Evolutionary conservation across 2,888 invertebrate genomes (phyloP).

Genomic region (Parnassius smintheus): DNA sequence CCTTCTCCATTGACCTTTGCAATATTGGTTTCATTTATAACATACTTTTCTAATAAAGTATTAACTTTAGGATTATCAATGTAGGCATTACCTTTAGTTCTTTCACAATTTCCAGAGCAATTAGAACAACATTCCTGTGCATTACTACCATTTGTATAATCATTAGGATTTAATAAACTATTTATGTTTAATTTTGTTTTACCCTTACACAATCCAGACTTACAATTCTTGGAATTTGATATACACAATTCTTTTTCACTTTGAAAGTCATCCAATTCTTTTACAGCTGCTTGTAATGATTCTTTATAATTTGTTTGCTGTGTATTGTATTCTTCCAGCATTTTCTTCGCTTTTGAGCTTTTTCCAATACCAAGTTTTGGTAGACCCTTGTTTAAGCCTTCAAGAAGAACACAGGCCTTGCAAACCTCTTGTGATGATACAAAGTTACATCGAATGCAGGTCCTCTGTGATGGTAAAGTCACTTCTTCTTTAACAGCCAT

Average conservation of each 20-base stretch:
- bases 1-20: not conserved
- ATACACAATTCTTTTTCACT: conserved; percentile 33
- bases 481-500: conserved; percentile 90
- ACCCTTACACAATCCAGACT: conserved; percentile 39
- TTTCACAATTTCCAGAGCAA: conserved; percentile 45
- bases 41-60: conserved; percentile 51
- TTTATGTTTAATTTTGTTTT: conserved; percentile 27
- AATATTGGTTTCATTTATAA: conserved; percentile 40
- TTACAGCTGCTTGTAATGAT: conserved; percentile 39
- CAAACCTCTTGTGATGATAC: conserved; percentile 96
- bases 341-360: conserved; percentile 88
- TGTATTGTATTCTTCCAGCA: conserved; percentile 80
- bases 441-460: conserved; percentile 93
- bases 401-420: conserved; percentile 97
- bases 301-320: conserved; percentile 38
- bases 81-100: conserved; percentile 28
- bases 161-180: conserved; percentile 31
- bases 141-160: conserved; percentile 10
- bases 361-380: conserved; percentile 96
- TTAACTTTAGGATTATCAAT: conserved; percentile 51
- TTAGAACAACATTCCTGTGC: conserved; percentile 36
- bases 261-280: conserved; percentile 46
- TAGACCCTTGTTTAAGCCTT: conserved; percentile 96
- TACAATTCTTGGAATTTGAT: conserved; percentile 38
- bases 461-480: conserved; percentile 89